These are phyloP conservation scores for Cirrhinus mrigala DNA, from an alignment of 2,797 vertebrate species.

Conservation along the genomic window DNA sequence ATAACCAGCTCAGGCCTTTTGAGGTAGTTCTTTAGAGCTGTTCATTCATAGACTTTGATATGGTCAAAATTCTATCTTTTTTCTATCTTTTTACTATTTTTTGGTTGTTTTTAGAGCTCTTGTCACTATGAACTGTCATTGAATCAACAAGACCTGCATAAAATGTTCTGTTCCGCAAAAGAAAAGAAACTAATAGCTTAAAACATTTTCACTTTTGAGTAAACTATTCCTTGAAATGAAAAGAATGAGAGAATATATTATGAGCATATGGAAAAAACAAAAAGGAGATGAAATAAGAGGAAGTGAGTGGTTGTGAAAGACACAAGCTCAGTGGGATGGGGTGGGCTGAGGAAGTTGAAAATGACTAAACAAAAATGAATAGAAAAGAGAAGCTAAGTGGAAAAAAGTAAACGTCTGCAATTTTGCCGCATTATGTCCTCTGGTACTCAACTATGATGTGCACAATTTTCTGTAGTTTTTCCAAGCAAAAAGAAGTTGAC, in stretches of 20 bases:
- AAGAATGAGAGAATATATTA: neutral
- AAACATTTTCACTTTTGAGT: neutral
- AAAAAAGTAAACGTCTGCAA: neutral
- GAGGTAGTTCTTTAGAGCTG: neutral
- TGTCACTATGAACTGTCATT: neutral
- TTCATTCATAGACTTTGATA: neutral
- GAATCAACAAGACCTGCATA: neutral
- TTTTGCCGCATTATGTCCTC: conserved; percentile 5
- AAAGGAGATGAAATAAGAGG: conserved; percentile 5
- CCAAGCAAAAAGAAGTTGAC: neutral
- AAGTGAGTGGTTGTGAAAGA: conserved; percentile 28
- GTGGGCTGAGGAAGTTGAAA: conserved; percentile 8
- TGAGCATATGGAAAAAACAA: neutral
- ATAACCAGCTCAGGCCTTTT: neutral
- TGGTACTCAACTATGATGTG: neutral
- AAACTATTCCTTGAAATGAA: neutral
- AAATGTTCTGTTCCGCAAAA: neutral
- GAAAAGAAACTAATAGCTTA: neutral
- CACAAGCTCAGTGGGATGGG: neutral
- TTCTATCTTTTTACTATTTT: too few relatives aligned
- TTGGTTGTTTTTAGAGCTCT: neutral
- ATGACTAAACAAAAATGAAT: conserved; percentile 32
- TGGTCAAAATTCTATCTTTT: neutral
- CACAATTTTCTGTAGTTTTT: neutral
- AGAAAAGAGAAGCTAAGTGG: neutral